Conservation (phyloP, 2,113 vertebrate species). For the Cyprinus carpio region DNA sequence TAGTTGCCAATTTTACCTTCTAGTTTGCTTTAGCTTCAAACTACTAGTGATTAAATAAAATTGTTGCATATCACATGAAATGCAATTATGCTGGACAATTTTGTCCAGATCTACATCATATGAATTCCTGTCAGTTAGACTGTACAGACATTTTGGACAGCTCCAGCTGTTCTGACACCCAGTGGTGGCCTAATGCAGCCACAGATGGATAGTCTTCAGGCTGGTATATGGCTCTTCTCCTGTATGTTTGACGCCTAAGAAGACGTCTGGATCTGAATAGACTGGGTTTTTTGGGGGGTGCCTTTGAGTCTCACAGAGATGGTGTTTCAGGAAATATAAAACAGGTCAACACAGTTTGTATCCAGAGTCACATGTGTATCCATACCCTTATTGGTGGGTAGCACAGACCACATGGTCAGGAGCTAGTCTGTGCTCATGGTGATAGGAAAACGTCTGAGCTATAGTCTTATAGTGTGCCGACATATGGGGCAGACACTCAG, state of each 20-base stretch:
- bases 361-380: slow-evolving; percentile 20
- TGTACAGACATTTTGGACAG: too few relatives aligned
- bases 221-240: not conserved
- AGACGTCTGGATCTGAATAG: not conserved
- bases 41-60: too few relatives aligned
- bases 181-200: too few relatives aligned
- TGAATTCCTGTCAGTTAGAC: too few relatives aligned
- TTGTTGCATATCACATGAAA: too few relatives aligned
- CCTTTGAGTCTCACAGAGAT: slow-evolving; percentile 28
- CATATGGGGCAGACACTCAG: not conserved
- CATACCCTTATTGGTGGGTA: not conserved
- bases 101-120: too few relatives aligned
- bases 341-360: slow-evolving; percentile 54
- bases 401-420: not conserved
- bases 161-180: too few relatives aligned
- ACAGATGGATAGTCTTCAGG: not conserved
- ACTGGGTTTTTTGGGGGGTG: not conserved
- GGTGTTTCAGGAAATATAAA: slow-evolving; percentile 54
- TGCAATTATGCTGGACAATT: too few relatives aligned
- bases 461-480: not conserved
- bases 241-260: not conserved
- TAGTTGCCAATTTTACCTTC: too few relatives aligned
- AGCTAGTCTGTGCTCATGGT: not conserved
- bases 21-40: too few relatives aligned
- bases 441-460: not conserved